Conservation (phyloP, 2,888 invertebrate genomes). For the Cheilosia pagana region DNA sequence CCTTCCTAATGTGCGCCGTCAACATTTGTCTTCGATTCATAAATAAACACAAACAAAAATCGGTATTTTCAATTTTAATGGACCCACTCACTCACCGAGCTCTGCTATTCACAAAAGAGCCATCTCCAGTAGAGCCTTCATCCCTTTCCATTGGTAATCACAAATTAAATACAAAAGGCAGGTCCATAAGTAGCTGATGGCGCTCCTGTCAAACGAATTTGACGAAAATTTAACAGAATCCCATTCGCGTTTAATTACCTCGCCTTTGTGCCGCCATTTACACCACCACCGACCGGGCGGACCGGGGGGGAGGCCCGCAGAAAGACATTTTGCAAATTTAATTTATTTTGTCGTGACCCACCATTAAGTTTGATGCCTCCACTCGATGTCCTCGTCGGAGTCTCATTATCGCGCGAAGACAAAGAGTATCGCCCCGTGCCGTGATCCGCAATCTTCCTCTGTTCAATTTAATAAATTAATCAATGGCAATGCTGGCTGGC, state of each 20-base stretch:
- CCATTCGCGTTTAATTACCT: slow-evolving; percentile 63
- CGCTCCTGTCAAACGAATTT: slow-evolving; percentile 27
- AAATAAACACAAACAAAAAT: slow-evolving; percentile 38
- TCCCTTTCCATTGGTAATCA: slow-evolving; percentile 30
- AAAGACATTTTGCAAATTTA: slow-evolving; percentile 58
- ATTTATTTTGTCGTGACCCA: slow-evolving; percentile 44
- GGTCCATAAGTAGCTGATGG: neutral
- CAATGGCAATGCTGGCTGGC: slow-evolving; percentile 47
- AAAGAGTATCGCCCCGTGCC: slow-evolving; percentile 15
- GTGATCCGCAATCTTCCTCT: slow-evolving; percentile 27
- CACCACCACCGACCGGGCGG: neutral
- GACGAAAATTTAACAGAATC: slow-evolving; percentile 55
- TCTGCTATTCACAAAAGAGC: neutral
- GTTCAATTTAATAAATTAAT: slow-evolving; percentile 62
- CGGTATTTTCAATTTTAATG: slow-evolving; percentile 43
- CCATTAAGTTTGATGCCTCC: slow-evolving; percentile 27
- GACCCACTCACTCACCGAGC: neutral
- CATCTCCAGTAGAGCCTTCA: neutral
- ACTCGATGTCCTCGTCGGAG: slow-evolving; percentile 13
- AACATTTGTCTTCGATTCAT: slow-evolving; percentile 48
- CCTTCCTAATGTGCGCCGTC: slow-evolving; percentile 13
- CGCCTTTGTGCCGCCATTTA: slow-evolving; percentile 7
- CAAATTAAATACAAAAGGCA: slow-evolving; percentile 24
- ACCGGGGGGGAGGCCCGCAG: neutral
- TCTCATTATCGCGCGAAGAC: slow-evolving; percentile 56